phyloP scores from a whole-genome alignment of 2,888 invertebrate genomes.

The Morpho achilles region DNA sequence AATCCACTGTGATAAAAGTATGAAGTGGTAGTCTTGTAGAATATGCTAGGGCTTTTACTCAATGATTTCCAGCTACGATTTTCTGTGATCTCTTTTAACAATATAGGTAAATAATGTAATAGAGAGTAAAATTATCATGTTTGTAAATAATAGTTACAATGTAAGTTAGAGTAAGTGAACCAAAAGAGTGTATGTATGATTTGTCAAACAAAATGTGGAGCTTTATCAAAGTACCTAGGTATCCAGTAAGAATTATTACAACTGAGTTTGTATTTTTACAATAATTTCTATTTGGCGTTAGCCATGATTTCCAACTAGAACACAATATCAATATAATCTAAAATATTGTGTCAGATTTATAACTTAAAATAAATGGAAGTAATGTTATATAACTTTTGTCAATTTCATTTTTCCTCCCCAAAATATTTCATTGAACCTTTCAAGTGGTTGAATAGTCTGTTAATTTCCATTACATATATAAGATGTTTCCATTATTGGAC shows the following conservation, averaged over 20 bases:
- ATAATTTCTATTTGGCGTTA: slow-evolving; percentile 63
- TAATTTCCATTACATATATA: no score
- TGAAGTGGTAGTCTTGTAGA: slow-evolving; percentile 71
- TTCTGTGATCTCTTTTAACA: slow-evolving; percentile 80
- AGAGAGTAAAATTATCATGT: slow-evolving; percentile 59
- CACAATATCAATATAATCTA: slow-evolving; percentile 58
- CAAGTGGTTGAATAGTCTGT: no score
- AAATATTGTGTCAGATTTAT: slow-evolving; percentile 69
- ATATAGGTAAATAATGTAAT: slow-evolving; percentile 72
- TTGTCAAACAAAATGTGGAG: slow-evolving; percentile 78
- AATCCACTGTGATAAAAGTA: slow-evolving; percentile 73
- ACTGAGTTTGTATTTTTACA: slow-evolving; percentile 77
- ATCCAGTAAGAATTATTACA: slow-evolving; percentile 63
- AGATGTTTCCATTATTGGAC: no score
- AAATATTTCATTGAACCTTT: not conserved
- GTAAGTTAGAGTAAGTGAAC: slow-evolving; percentile 52
- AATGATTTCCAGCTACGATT: slow-evolving; percentile 80
- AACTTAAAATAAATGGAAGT: slow-evolving; percentile 71
- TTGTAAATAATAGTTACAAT: slow-evolving; percentile 63
- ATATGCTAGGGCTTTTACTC: slow-evolving; percentile 71
- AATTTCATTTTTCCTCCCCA: not conserved
- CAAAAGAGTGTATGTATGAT: slow-evolving; percentile 77
- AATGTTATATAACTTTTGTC: slow-evolving; percentile 43
- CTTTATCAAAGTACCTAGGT: slow-evolving; percentile 78
- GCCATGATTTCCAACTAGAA: slow-evolving; percentile 63